phyloP scores from a whole-genome alignment of 2,888 invertebrate genomes.

The Zaprionus lineosus region DNA sequence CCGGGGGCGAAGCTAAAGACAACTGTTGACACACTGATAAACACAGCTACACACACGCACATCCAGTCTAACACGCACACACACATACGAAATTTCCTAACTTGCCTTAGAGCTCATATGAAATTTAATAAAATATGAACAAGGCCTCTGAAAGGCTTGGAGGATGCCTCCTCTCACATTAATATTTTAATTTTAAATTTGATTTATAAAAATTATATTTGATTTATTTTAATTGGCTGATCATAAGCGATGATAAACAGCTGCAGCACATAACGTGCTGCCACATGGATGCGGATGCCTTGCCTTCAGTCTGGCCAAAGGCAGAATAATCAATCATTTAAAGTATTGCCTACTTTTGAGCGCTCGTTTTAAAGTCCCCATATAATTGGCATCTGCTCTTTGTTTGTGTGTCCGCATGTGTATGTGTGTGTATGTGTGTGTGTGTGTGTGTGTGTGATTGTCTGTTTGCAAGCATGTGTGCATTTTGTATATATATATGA shows the following conservation, averaged over 20 bases:
- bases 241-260: no score
- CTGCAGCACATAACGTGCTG: no score
- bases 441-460: neutral
- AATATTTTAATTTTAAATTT: no score
- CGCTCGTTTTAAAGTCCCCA: conserved; percentile 34
- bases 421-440: neutral
- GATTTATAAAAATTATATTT: no score
- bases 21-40: conserved; percentile 2
- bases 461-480: neutral
- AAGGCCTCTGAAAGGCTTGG: no score
- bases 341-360: conserved; percentile 50
- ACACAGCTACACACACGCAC: conserved; percentile 1
- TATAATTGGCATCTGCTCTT: conserved; percentile 56
- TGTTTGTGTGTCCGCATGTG: conserved; percentile 18
- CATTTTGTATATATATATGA: no score
- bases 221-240: no score
- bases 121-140: no score
- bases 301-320: conserved; percentile 3
- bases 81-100: no score
- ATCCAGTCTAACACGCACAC: neutral
- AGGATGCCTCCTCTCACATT: no score
- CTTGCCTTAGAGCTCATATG: no score
- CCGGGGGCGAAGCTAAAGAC: neutral
- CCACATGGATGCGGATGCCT: no score
- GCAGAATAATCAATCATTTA: conserved; percentile 58